Base-by-base conservation (phyloP, 2,797 vertebrate genomes). In the Microhierax caerulescens region DNA sequence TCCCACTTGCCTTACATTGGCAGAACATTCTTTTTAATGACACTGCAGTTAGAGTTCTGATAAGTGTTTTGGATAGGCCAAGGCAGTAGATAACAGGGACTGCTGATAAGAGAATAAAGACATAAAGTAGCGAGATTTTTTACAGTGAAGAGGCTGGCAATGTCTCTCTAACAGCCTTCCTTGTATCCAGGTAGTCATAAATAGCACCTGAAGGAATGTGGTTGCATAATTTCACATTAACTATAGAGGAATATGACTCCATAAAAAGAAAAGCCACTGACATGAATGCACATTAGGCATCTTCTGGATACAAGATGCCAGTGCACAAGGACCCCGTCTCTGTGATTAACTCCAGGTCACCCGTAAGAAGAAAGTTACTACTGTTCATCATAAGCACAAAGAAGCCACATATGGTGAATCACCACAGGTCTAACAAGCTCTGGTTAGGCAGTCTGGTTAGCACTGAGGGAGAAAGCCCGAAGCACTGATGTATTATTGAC, bases 11-110 rank as follows among this genome's bases (percentile, higher is more conserved):
- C 90, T 88, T 78, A 76, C 67, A 76, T 1, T 81, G 77, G 88
- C 85, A 93, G 88, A 95, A 94, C 63, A 92, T 51, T 54, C 48
- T 70, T 95, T 93, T 74, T 87, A 95, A 91, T 21, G 60, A 78
- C 59, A 73, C 0, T 73, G 83, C 74, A 81, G 85, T 76, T 60
- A 56, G 27, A 78, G 15, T 84, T 92, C 82, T 85, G 79, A 21
- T 81, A 75, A 93, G 88, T 86, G 85, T 84, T 93, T 93, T 60
- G 83, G 83, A 82, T 82, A 94, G 90, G 88, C 36, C 3, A 4
- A 87, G 79, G 80, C 70, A 93, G 37, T 10, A 92, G 88, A 89
- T 90, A 96, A 90, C 70, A 76, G 27, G 67, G 56, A 47, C 59
- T 74, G 86, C 45, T 90, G 92, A 67, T 88, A 93, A 93, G 88